Evolutionary conservation across 1,140 invertebrate species (phyloP).

Genomic region (Manduca sexta): DNA sequence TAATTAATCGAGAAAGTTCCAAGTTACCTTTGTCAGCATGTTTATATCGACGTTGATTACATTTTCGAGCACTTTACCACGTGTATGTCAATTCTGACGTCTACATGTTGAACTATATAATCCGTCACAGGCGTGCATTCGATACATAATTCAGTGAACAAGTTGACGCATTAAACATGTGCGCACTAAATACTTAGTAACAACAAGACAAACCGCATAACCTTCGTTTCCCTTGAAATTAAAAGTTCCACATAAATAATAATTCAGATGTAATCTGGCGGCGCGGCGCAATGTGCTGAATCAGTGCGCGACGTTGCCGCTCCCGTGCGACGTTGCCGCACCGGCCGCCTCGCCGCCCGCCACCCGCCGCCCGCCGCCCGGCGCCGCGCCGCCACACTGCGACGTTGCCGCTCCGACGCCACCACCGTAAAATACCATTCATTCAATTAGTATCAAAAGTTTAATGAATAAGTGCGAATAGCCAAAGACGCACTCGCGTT

Average conservation of each 20-base stretch:
- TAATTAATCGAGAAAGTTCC: no score
- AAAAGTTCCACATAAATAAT: constrained; percentile 23
- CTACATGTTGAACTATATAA: no score
- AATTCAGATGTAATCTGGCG: constrained; percentile 28
- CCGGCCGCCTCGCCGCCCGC: constrained; percentile 51
- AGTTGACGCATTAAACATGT: no score
- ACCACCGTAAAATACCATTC: constrained; percentile 53
- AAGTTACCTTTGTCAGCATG: no score
- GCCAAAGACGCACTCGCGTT: constrained; percentile 4
- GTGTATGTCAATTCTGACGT: no score
- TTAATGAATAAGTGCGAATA: constrained; percentile 31
- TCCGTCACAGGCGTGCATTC: no score
- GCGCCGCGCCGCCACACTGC: constrained; percentile 27
- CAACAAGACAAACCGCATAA: neutral
- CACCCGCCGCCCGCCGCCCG: constrained; percentile 41
- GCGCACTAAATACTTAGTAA: no score
- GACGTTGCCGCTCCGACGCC: neutral
- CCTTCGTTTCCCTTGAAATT: constrained; percentile 24
- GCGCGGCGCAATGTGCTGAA: constrained; percentile 41
- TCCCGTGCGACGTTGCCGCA: constrained; percentile 33
- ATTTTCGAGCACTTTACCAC: no score
- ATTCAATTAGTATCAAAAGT: constrained; percentile 46
- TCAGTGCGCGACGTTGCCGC: constrained; percentile 58
- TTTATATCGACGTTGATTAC: no score
- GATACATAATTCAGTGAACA: no score